Base-by-base conservation (phyloP, 35 echinoderm and acorn worm species). In the Heliocidaris tuberculata region DNA sequence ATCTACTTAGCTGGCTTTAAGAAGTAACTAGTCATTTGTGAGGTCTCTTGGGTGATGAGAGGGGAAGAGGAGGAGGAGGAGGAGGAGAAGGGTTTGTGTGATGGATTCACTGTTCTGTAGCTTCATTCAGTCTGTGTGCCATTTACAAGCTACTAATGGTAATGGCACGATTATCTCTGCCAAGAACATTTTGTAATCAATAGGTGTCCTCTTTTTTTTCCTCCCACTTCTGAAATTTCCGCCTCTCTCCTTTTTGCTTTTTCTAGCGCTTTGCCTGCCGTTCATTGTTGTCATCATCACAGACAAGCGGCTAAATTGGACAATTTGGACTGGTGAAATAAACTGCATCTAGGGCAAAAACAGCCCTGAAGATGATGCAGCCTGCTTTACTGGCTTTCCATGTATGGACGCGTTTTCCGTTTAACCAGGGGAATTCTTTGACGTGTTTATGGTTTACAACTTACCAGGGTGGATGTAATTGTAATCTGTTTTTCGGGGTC, bases 21-120 rank as follows among this genome's bases (percentile, higher is more conserved):
- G 60, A 49, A 94, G 86, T 94, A 96, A 93, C 95, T 96, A 96
- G 95, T 96, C 95, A 96, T 96, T 96, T 96, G 95, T 31, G 42
- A 94, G 94, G 49, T 94, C 95, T 94, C 95, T 27, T 47, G 93
- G 95, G 95, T n/a, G 32, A 7, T 60, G 94, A 30, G 31, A 86
- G 16, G 24, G 52, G 52, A 13, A 11, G 16, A 71, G 61, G 61
- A 71, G 61, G 61, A 71, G 61, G 65, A 70, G 93, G 92, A 93
- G 49, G 7, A 6, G 48, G 86, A 48, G 15, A 86, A 60, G 48
- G 48, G 87, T 59, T 59, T 21, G 88, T 59, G 9, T 95, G 88
- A 95, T 70, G 87, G n/a, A 54, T 95, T 60, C 94, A 59, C 7
- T 71, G 88, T 92, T 78, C 65, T 78, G 31, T 31, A 31, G 31